Conservation (phyloP, 37 sponge, comb jelly and placozoan species). For the Chondrosia reniformis region DNA sequence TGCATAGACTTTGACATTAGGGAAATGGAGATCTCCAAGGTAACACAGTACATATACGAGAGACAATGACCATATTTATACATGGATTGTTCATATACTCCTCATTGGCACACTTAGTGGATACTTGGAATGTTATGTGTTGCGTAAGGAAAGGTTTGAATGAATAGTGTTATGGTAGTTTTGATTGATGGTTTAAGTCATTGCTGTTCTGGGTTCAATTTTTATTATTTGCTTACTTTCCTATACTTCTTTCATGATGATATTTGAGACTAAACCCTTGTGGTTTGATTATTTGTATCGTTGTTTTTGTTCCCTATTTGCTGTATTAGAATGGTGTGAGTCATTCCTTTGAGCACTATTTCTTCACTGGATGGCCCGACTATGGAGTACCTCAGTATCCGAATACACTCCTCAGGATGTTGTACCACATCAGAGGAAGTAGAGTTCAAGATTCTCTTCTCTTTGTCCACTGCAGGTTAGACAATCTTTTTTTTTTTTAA, state of each 20-base stretch:
- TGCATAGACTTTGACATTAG: slow-evolving; percentile 16
- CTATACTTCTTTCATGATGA: too few relatives aligned
- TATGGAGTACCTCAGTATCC: slow-evolving; percentile 2
- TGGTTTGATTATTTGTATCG: too few relatives aligned
- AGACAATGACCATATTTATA: not conserved
- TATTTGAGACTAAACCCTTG: too few relatives aligned
- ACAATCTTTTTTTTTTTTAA: not conserved
- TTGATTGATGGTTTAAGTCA: too few relatives aligned
- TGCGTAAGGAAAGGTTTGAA: too few relatives aligned
- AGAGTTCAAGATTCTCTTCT: not conserved
- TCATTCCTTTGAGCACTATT: not conserved
- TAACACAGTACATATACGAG: not conserved
- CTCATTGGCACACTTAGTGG: not conserved
- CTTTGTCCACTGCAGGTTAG: slow-evolving; percentile 1
- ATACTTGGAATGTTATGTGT: not conserved
- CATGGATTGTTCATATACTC: not conserved
- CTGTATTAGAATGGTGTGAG: too few relatives aligned
- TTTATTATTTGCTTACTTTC: too few relatives aligned
- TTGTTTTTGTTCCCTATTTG: too few relatives aligned
- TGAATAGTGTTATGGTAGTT: too few relatives aligned
- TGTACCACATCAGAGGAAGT: not conserved
- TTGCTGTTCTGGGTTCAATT: too few relatives aligned
- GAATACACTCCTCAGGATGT: not conserved
- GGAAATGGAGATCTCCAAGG: not conserved
- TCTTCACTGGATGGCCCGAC: slow-evolving; percentile 10